These are phyloP conservation scores for Neomicropteryx cornuta DNA, from an alignment of 1,140 invertebrate genomes.

Conservation along the genomic window DNA sequence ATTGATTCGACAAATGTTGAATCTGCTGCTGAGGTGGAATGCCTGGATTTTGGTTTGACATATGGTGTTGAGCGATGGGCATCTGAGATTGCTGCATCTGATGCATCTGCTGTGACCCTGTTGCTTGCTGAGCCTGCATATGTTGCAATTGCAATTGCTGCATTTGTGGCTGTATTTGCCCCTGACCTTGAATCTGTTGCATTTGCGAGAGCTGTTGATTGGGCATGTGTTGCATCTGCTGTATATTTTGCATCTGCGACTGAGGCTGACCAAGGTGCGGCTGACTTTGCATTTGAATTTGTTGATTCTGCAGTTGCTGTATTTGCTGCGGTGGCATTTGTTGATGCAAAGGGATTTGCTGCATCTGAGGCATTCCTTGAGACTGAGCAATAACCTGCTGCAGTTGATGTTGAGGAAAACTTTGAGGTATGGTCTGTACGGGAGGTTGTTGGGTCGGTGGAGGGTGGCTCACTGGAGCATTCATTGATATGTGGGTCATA, in stretches of 20 bases:
- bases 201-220: conserved; percentile 35
- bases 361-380: conserved; percentile 33
- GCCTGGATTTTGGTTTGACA: conserved; percentile 29
- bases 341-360: conserved; percentile 38
- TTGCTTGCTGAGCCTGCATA: conserved; percentile 38
- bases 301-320: conserved; percentile 32
- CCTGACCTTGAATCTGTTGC: conserved; percentile 35
- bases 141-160: conserved; percentile 39
- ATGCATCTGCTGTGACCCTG: conserved; percentile 30
- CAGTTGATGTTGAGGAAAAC: conserved; percentile 41
- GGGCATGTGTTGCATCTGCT: conserved; percentile 32
- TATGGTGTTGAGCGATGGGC: conserved; percentile 24
- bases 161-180: conserved; percentile 32
- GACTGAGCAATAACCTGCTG: conserved; percentile 41
- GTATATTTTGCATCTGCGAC: conserved; percentile 34
- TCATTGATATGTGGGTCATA: conserved; percentile 38
- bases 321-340: conserved; percentile 28
- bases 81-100: conserved; percentile 34
- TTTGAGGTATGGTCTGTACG: conserved; percentile 39
- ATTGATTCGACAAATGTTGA: conserved; percentile 36
- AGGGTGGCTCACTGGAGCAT: conserved; percentile 25
- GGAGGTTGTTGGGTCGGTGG: conserved; percentile 20
- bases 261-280: conserved; percentile 32
- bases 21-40: conserved; percentile 32
- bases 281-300: conserved; percentile 39